A percentile compares a stretch with the other conserved stretches of the same genome.
These are phyloP conservation scores for Drosophila pallidifrons DNA, from an alignment of 1,140 invertebrate species.

Conservation along the genomic window DNA sequence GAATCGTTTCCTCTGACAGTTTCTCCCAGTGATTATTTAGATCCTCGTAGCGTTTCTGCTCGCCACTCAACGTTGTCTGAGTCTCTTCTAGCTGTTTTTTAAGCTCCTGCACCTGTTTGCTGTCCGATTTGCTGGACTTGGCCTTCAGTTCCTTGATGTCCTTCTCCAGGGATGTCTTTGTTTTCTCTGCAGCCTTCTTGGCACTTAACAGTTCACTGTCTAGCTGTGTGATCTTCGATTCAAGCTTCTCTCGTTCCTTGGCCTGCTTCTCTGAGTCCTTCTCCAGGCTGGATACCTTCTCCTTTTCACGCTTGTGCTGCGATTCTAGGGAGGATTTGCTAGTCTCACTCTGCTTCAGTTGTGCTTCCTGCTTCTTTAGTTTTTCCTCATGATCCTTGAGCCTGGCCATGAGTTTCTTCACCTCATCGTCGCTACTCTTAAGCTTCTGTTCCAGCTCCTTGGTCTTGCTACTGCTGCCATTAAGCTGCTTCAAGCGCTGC, in stretches of 20 bases:
- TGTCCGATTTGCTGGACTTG: constrained; percentile 84
- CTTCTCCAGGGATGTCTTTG: constrained; percentile 85
- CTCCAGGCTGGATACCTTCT: constrained; percentile 88
- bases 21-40: constrained; percentile 92
- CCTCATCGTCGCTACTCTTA: constrained; percentile 75
- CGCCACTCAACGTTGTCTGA: constrained; percentile 88
- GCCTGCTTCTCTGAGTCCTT: constrained; percentile 88
- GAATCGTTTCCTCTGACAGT: constrained; percentile 92
- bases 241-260: constrained; percentile 78
- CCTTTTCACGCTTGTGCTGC: constrained; percentile 80
- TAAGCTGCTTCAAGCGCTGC: constrained; percentile 66
- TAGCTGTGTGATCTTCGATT: constrained; percentile 68
- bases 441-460: constrained; percentile 76
- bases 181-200: constrained; percentile 86
- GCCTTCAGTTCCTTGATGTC: constrained; percentile 86
- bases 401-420: constrained; percentile 65
- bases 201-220: constrained; percentile 86
- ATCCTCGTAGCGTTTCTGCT: constrained; percentile 91
- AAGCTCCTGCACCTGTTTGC: constrained; percentile 88
- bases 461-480: constrained; percentile 57
- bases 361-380: constrained; percentile 74
- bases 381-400: constrained; percentile 81
- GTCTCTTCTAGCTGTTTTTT: constrained; percentile 87
- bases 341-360: constrained; percentile 70
- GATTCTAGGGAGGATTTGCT: constrained; percentile 65